These are phyloP conservation scores for Zaprionus davidi DNA, from an alignment of 1,140 invertebrate species.

Conservation along the genomic window DNA sequence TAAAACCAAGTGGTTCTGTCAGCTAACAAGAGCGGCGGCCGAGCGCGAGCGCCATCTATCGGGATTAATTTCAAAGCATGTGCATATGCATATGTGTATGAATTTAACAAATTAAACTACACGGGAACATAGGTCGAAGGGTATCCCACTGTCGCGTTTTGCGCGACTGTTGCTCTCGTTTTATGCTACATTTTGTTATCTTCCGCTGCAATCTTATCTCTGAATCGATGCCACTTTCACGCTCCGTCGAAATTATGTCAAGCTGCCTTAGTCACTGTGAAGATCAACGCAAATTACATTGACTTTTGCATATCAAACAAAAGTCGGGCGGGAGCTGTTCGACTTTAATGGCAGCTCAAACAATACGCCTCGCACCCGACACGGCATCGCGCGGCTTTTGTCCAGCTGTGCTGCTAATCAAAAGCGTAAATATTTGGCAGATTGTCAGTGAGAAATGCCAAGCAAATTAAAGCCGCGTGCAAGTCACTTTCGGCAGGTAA, in stretches of 20 bases:
- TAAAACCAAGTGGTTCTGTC: too few species aligned
- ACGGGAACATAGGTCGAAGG: too few species aligned
- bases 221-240: constrained; percentile 17
- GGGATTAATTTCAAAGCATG: too few species aligned
- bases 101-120: too few species aligned
- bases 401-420: constrained; percentile 32
- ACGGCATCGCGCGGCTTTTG: neutral
- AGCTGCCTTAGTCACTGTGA: neutral
- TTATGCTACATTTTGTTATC: neutral
- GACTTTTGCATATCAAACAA: constrained; percentile 27
- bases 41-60: too few species aligned
- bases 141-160: too few species aligned
- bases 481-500: constrained; percentile 55
- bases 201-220: neutral
- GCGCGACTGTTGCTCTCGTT: too few species aligned
- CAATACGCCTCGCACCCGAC: neutral
- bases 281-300: constrained; percentile 17
- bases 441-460: constrained; percentile 6
- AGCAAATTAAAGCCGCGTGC: constrained; percentile 17
- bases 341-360: constrained; percentile 27
- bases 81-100: too few species aligned
- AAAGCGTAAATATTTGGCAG: constrained; percentile 48
- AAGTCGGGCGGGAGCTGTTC: neutral
- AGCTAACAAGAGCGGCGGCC: too few species aligned
- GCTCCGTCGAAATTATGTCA: neutral